Evolutionary conservation across 2,113 vertebrate species (phyloP).

Genomic region (Puffinus mauretanicus): DNA sequence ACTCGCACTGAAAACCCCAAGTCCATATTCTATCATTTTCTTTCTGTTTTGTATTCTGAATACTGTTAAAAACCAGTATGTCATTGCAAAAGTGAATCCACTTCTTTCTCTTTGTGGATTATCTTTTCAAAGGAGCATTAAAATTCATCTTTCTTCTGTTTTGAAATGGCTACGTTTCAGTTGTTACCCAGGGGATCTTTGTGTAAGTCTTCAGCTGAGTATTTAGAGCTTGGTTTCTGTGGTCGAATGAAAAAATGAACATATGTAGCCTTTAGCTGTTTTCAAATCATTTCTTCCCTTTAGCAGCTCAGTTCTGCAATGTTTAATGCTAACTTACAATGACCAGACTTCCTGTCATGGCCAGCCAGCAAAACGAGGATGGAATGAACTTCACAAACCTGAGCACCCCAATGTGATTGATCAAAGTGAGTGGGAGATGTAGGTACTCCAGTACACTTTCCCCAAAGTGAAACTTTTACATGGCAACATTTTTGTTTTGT

Average conservation of each 20-base stretch:
- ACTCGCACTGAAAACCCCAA: background rate
- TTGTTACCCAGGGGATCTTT: background rate
- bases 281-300: background rate
- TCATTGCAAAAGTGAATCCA: background rate
- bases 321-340: background rate
- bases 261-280: slow-evolving; percentile 12
- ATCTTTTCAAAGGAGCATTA: background rate
- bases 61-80: background rate
- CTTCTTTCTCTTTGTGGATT: background rate
- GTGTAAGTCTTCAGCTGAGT: background rate
- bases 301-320: slow-evolving; percentile 17
- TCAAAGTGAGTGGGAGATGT: background rate
- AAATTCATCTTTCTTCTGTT: background rate
- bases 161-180: background rate
- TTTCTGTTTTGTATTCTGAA: background rate
- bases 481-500: background rate
- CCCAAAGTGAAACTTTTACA: background rate
- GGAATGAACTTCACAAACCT: background rate
- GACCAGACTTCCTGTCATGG: slow-evolving; percentile 41
- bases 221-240: slow-evolving; percentile 7
- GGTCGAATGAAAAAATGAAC: slow-evolving; percentile 12
- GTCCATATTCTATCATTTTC: background rate
- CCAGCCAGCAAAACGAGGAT: background rate
- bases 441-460: background rate
- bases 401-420: background rate